These are phyloP conservation scores for Rhineura floridana DNA, from an alignment of 2,113 vertebrate species.

Conservation along the genomic window DNA sequence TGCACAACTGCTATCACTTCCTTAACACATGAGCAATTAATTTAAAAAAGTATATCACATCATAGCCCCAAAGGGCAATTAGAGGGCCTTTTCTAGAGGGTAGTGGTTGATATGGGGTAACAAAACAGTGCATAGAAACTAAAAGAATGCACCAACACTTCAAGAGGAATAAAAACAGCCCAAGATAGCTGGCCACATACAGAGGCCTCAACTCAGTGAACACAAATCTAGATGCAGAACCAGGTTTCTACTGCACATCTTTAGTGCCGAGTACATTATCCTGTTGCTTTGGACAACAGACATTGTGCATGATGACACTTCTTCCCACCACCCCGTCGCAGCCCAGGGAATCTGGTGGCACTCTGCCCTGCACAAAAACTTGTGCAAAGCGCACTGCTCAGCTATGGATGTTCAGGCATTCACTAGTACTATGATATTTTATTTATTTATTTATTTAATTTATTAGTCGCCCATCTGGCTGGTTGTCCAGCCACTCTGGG, in stretches of 20 bases:
- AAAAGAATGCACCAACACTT: not conserved
- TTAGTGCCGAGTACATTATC: not conserved
- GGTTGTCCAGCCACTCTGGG: too few species aligned
- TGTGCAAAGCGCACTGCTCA: not conserved
- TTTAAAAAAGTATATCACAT: not conserved
- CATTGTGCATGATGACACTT: not conserved
- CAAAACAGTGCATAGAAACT: not conserved
- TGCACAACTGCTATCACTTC: not conserved
- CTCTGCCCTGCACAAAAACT: not conserved
- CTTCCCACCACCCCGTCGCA: too few species aligned
- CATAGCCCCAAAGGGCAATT: not conserved
- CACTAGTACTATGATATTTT: not conserved
- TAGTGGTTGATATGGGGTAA: not conserved
- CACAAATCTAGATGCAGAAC: not conserved
- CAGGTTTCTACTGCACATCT: not conserved
- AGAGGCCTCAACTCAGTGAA: not conserved
- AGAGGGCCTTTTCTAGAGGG: not conserved
- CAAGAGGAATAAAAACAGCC: not conserved
- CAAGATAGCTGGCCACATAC: not conserved
- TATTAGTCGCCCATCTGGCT: too few species aligned
- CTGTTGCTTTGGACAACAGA: not conserved
- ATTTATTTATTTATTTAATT: too few species aligned
- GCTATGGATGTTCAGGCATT: not conserved
- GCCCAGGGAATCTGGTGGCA: not conserved
- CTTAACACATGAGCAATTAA: not conserved